Evolutionary conservation across 92 coral and sea anemone species (phyloP).

Genomic region (Porites lobata): DNA sequence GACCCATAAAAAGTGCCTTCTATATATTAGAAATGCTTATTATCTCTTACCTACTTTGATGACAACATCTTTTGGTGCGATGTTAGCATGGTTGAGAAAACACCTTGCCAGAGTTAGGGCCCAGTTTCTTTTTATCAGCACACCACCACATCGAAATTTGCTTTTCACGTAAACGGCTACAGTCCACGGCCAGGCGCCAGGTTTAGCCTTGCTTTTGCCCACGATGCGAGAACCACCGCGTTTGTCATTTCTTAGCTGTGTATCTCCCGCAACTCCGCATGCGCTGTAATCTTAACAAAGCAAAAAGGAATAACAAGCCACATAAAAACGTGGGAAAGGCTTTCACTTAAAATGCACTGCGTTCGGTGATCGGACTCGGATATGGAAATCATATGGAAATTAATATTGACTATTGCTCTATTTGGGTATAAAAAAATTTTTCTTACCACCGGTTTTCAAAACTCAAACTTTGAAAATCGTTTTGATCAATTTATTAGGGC

Average conservation of each 20-base stretch:
- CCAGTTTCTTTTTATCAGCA: slow-evolving; percentile 84
- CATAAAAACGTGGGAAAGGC: no score
- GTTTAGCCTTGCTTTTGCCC: slow-evolving; percentile 67
- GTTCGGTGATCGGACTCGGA: no score
- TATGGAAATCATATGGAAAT: no score
- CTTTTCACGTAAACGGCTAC: slow-evolving; percentile 87
- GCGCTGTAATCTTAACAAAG: slow-evolving; percentile 79
- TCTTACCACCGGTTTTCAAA: no score
- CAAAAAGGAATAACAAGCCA: neutral
- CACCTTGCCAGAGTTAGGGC: slow-evolving; percentile 94
- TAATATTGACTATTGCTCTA: no score
- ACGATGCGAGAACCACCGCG: slow-evolving; percentile 36
- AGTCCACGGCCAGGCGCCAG: slow-evolving; percentile 99
- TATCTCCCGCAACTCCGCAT: slow-evolving; percentile 96
- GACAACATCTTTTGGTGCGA: slow-evolving; percentile 65
- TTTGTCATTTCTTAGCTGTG: slow-evolving; percentile 72
- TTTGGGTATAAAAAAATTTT: no score
- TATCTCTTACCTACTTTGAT: slow-evolving; percentile 78
- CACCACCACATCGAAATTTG: slow-evolving; percentile 89
- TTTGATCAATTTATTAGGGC: no score
- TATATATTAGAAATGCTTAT: neutral
- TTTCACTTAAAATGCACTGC: no score
- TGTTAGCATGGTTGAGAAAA: slow-evolving; percentile 66
- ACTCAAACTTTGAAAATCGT: no score
- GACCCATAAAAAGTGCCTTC: no score